Base-by-base conservation (phyloP, 2,113 vertebrate genomes). In the Etheostoma cragini region DNA sequence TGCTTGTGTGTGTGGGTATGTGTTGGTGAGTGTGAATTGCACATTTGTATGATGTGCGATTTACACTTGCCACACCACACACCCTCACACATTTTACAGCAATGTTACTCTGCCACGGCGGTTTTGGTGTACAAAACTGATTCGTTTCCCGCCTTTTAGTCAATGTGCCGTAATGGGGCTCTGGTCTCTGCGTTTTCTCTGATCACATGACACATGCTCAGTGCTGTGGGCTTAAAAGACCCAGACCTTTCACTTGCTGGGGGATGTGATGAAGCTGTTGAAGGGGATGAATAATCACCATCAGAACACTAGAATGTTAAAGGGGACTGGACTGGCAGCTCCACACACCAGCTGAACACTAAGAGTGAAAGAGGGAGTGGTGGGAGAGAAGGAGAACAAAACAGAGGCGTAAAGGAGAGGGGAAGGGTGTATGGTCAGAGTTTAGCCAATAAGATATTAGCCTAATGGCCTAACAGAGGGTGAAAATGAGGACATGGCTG, bases 401-500 rank as follows among this genome's bases (percentile, higher is more conserved):
- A 85, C 30, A 66, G 30, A 77, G 30, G 17, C 62, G 10, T 46
- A 38, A 83, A 57, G 38, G 65, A 42, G 33, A 72, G 46, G 12
- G 56, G 69, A 62, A 74, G 78, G 74, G 72, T 76, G 62, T 63
- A 74, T 63, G 74, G 84, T 77, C 76, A 77, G 61, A 75, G 57
- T 86, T 72, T 82, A 76, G 63, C 82, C 80, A 75, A 58, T 74
- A 69, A 46, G 76, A 61, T 80, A 80, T 87, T 93, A 86, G 82
- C 75, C 76, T 84, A 81, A 83, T 88, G 87, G 85, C 81, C 74
- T 66, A 62, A 66, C 56, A 64, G 64, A 90, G 82, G 83, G 85
- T 89, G 88, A 92, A 82, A 16, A 84, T 78, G 69, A 89, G 87
- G 85, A 89, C 90, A 86, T 67, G 84, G 86, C 86, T 88, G 86